Conservation (phyloP, 2,113 vertebrate species). For the Lycocorax pyrrhopterus region DNA sequence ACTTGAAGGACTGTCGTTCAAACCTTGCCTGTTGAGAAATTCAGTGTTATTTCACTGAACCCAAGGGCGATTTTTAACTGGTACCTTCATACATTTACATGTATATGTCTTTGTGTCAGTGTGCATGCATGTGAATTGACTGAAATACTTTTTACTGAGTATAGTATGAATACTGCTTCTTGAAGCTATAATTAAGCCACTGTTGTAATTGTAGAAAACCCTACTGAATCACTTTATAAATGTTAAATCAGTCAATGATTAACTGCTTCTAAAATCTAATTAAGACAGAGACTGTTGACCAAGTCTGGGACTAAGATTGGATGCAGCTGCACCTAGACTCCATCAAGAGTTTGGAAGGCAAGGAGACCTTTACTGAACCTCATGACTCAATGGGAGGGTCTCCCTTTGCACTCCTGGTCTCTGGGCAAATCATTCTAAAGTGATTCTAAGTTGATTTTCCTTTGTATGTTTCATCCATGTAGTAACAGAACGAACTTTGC, state of each 20-base stretch:
- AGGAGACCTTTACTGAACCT: not conserved
- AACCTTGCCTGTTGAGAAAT: not conserved
- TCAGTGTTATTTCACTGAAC: not conserved
- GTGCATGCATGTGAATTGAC: not conserved
- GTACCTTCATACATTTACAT: not conserved
- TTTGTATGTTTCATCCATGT: not conserved
- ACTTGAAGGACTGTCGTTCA: accelerated
- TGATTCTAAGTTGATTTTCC: not conserved
- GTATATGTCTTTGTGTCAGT: not conserved
- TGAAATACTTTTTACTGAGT: not conserved
- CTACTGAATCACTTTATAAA: not conserved
- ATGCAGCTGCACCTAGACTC: not conserved
- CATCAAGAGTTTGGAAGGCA: not conserved
- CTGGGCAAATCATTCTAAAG: not conserved
- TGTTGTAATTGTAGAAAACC: not conserved
- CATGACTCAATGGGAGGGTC: accelerated
- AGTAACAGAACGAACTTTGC: not conserved
- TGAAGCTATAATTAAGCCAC: not conserved
- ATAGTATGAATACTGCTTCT: not conserved
- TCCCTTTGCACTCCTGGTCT: not conserved
- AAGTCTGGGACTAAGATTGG: not conserved
- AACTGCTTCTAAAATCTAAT: not conserved
- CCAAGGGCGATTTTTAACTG: not conserved
- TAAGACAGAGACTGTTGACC: not conserved
- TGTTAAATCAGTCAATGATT: not conserved